Conservation (phyloP, 1,140 invertebrate species). For the Drosophila burlai region DNA sequence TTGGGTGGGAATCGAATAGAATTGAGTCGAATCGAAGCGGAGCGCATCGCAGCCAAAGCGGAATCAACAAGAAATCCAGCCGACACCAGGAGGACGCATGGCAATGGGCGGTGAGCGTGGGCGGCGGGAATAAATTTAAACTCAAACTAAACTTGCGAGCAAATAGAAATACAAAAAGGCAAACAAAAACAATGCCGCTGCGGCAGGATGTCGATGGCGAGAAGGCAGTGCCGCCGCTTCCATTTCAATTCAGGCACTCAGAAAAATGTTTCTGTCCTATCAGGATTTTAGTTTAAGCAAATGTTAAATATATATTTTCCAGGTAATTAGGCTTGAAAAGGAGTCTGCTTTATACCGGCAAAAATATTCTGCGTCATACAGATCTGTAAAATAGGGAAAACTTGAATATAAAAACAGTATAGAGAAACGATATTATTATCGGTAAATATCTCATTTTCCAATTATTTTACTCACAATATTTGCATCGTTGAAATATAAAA, state of each 20-base stretch:
- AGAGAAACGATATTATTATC: no score
- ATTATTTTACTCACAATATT: no score
- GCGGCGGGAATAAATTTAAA: conserved; percentile 78
- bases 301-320: background rate
- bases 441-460: no score
- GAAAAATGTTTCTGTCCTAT: background rate
- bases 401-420: no score
- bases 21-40: conserved; percentile 23
- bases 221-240: conserved; percentile 18
- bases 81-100: conserved; percentile 50
- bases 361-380: no score
- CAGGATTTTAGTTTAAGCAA: no score
- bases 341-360: no score
- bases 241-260: conserved; percentile 13
- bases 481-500: no score
- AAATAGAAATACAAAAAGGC: conserved; percentile 84
- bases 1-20: conserved; percentile 38
- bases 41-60: conserved; percentile 35
- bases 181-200: conserved; percentile 79
- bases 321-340: background rate
- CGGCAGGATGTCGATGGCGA: conserved; percentile 23
- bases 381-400: no score
- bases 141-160: conserved; percentile 81
- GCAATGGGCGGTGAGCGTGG: background rate
- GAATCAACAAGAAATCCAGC: conserved; percentile 48